phyloP scores from a whole-genome alignment of 2,797 vertebrate species.

The Phrynocephalus forsythii region DNA sequence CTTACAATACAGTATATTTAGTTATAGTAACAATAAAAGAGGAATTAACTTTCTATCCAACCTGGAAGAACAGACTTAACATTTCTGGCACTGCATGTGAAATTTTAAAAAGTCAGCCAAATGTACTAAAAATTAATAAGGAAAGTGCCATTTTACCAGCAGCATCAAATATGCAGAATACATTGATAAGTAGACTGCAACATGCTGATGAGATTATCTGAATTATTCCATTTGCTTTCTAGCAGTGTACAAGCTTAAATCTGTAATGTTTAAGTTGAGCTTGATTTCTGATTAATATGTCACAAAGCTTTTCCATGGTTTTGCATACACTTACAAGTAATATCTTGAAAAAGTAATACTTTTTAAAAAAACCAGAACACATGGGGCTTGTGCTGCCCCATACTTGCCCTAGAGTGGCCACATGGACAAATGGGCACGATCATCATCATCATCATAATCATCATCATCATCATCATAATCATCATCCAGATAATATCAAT shows the following conservation, averaged over 20 bases:
- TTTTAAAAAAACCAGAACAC: slow-evolving; percentile 61
- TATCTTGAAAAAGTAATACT: slow-evolving; percentile 67
- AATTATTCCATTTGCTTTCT: slow-evolving; percentile 55
- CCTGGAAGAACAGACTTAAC: neutral
- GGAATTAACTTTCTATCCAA: neutral
- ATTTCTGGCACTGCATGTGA: slow-evolving; percentile 36
- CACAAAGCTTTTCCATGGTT: slow-evolving; percentile 48
- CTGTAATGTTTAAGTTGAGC: slow-evolving; percentile 56
- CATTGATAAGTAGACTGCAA: slow-evolving; percentile 59
- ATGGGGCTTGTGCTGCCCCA: slow-evolving; percentile 51
- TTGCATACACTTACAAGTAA: slow-evolving; percentile 59
- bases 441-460: too few relatives aligned
- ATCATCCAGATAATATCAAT: too few relatives aligned
- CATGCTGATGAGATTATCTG: slow-evolving; percentile 53
- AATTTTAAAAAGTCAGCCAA: slow-evolving; percentile 49
- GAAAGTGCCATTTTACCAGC: slow-evolving; percentile 46
- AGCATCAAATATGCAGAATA: slow-evolving; percentile 52
- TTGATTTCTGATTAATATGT: slow-evolving; percentile 67
- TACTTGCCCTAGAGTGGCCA: slow-evolving; percentile 58
- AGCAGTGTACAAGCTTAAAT: slow-evolving; percentile 39
- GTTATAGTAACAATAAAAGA: slow-evolving; percentile 20
- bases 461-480: too few relatives aligned
- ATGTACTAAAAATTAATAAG: slow-evolving; percentile 53
- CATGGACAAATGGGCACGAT: too few relatives aligned
- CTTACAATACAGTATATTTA: slow-evolving; percentile 22